Evolutionary conservation across 2,113 vertebrate species (phyloP).

Genomic region (Oncorhynchus gorbuscha): DNA sequence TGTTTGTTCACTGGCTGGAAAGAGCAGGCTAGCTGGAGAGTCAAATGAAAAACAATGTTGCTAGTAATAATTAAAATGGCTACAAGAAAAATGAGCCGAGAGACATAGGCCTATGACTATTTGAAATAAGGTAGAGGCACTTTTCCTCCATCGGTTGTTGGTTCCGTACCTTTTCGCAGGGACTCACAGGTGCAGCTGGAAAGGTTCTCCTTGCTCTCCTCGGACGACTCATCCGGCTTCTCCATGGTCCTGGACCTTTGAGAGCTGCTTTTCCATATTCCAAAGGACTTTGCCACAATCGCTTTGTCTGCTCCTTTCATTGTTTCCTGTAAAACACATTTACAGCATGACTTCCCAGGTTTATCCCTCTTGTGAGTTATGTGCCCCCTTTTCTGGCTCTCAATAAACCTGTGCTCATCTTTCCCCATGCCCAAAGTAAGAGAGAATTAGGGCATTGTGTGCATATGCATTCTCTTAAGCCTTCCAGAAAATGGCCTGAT

Average conservation of each 20-base stretch:
- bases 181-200: conserved; percentile 63
- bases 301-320: conserved; percentile 80
- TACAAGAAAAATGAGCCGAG: conserved; percentile 44
- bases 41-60: conserved; percentile 59
- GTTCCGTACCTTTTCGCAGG: conserved; percentile 80
- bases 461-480: conserved; percentile 70
- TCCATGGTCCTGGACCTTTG: conserved; percentile 74
- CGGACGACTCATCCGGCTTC: conserved; percentile 75
- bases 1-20: conserved; percentile 74
- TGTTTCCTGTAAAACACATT: conserved; percentile 84
- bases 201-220: conserved; percentile 66
- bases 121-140: conserved; percentile 47
- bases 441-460: conserved; percentile 75
- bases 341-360: conserved; percentile 83
- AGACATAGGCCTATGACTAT: conserved; percentile 32
- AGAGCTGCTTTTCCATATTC: conserved; percentile 79
- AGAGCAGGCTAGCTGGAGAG: conserved; percentile 53
- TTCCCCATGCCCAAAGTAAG: conserved; percentile 73
- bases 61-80: conserved; percentile 68
- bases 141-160: conserved; percentile 52
- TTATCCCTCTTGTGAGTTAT: conserved; percentile 82
- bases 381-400: conserved; percentile 77
- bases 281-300: conserved; percentile 81
- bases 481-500: conserved; percentile 72
- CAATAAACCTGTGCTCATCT: conserved; percentile 78